A percentile compares a stretch with the other conserved stretches of the same genome.
These are phyloP conservation scores for Iselma pallidipennis DNA, from an alignment of 2,888 invertebrate genomes.

Conservation along the genomic window DNA sequence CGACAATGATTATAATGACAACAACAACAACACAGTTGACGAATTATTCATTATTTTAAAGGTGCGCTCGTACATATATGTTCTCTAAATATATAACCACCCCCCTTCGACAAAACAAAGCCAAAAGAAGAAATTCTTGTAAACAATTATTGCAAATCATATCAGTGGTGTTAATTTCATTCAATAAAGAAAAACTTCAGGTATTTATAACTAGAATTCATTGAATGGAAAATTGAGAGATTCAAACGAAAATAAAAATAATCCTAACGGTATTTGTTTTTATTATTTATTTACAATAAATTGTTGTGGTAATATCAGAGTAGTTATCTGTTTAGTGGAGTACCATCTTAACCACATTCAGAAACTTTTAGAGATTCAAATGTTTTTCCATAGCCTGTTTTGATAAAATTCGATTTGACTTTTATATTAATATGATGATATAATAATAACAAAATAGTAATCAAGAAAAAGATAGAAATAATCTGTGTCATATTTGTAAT, in stretches of 20 bases:
- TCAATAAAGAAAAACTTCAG: too few species aligned
- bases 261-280: not conserved
- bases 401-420: not conserved
- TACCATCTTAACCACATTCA: not conserved
- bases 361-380: not conserved
- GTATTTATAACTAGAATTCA: too few species aligned
- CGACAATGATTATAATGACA: not conserved
- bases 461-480: not conserved
- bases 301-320: not conserved
- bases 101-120: not conserved
- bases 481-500: not conserved
- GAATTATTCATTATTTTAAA: not conserved
- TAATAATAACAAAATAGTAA: not conserved
- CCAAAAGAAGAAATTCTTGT: not conserved
- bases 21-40: not conserved
- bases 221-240: too few species aligned
- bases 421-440: not conserved
- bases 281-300: not conserved
- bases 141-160: too few species aligned
- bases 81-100: too few species aligned
- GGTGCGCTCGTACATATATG: not conserved
- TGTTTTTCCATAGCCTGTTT: not conserved
- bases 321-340: too few species aligned
- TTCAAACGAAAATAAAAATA: too few species aligned
- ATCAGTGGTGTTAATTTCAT: too few species aligned